These are phyloP conservation scores for Sebastes itinus DNA, from an alignment of 2,797 vertebrate species.

Conservation along the genomic window DNA sequence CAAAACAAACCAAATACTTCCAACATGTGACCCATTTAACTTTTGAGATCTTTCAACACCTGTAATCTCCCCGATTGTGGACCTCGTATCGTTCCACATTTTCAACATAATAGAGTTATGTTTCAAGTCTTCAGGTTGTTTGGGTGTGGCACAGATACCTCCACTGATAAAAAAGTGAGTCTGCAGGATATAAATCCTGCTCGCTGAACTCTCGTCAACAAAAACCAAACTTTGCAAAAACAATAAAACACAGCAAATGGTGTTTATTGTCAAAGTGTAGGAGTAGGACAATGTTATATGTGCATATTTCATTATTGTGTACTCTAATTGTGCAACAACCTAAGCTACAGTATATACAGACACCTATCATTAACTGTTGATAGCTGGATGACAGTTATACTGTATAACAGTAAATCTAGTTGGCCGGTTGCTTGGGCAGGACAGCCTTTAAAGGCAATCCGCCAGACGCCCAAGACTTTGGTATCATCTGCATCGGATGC, in stretches of 20 bases:
- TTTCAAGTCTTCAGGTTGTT: not conserved
- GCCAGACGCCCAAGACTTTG: slow-evolving; percentile 75
- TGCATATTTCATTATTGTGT: slow-evolving; percentile 78
- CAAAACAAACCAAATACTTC: not conserved
- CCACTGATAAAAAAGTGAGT: not conserved
- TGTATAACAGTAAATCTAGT: slow-evolving; percentile 84
- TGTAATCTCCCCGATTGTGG: not conserved
- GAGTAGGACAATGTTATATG: slow-evolving; percentile 82
- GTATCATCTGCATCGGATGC: slow-evolving; percentile 76
- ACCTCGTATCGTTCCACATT: not conserved
- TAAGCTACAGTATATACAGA: slow-evolving; percentile 85
- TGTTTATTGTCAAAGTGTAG: slow-evolving; percentile 84
- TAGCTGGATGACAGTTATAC: slow-evolving; percentile 79
- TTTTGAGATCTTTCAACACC: no score
- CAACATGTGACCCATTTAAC: not conserved
- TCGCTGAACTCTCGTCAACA: not conserved
- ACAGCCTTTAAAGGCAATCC: slow-evolving; percentile 59
- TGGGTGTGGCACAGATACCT: not conserved
- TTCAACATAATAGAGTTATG: not conserved
- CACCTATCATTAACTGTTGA: slow-evolving; percentile 76
- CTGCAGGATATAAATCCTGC: not conserved
- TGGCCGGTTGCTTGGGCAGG: slow-evolving; percentile 75
- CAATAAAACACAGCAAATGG: slow-evolving; percentile 81
- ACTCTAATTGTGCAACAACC: slow-evolving; percentile 81
- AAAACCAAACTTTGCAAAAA: slow-evolving; percentile 48